Conservation (phyloP, 2,888 invertebrate genomes). For the Agrochola litura region DNA sequence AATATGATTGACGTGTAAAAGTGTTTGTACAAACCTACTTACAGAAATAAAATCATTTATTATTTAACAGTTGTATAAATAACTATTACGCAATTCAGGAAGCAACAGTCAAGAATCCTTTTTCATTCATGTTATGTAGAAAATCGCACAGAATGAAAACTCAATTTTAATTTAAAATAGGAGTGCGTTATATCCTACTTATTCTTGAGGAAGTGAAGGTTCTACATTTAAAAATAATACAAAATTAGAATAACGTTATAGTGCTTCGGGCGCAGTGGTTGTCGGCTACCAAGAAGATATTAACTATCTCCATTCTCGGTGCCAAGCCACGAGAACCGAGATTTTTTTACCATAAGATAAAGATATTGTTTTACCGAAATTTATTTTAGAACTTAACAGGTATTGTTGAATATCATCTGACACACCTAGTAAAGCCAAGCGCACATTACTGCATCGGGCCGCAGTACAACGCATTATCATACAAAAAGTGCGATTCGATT, state of each 20-base stretch:
- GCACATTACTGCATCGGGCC: background rate
- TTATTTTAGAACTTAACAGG: background rate
- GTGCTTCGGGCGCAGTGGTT: conserved; percentile 32
- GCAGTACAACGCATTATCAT: background rate
- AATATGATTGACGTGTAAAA: too few species aligned
- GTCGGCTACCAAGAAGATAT: conserved; percentile 50
- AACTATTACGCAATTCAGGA: background rate
- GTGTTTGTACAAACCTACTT: too few species aligned
- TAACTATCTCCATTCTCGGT: conserved; percentile 52
- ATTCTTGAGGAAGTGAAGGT: conserved; percentile 26
- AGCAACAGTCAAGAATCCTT: background rate
- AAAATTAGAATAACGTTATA: conserved; percentile 53
- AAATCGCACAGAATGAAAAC: background rate
- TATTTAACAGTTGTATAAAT: too few species aligned
- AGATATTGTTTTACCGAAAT: background rate
- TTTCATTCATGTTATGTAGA: background rate
- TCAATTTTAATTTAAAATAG: background rate
- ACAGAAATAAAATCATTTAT: too few species aligned
- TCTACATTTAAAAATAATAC: conserved; percentile 41
- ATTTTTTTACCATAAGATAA: background rate
- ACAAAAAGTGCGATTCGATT: background rate
- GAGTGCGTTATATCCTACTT: background rate
- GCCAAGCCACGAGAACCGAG: conserved; percentile 28
- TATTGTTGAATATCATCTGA: background rate
- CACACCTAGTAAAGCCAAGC: background rate